phyloP scores from a whole-genome alignment of 2,113 vertebrate genomes.

The Salvelinus alpinus region DNA sequence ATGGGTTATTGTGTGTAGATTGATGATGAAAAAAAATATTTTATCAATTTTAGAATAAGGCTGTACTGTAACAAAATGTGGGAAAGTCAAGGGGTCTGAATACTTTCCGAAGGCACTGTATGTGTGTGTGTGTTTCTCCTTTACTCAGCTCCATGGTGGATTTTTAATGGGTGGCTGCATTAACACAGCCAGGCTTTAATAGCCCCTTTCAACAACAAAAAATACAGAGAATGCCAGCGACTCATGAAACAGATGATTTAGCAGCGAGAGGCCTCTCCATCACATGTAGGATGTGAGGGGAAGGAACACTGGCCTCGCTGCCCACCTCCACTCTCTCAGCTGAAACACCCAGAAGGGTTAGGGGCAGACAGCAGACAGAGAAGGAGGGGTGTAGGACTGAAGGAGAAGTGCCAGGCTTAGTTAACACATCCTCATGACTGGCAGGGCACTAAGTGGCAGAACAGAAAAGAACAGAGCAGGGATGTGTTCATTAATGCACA shows the following conservation, averaged over 20 bases:
- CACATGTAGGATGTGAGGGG: conserved; percentile 47
- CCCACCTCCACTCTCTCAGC: neutral
- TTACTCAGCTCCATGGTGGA: conserved; percentile 44
- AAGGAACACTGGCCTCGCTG: neutral
- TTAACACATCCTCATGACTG: neutral
- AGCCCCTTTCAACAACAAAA: conserved; percentile 45
- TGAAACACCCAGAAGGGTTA: conserved; percentile 32
- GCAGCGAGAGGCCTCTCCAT: conserved; percentile 58
- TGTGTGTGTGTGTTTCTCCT: conserved; percentile 28
- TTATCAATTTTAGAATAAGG: too few relatives aligned
- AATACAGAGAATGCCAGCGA: conserved; percentile 36
- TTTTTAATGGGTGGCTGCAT: conserved; percentile 62
- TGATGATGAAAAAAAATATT: too few relatives aligned
- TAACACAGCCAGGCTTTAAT: conserved; percentile 57
- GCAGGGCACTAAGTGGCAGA: too few relatives aligned
- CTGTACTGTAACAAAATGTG: too few relatives aligned
- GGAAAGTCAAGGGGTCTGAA: too few relatives aligned
- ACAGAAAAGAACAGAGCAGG: too few relatives aligned
- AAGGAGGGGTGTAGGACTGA: too few relatives aligned
- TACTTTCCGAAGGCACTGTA: too few relatives aligned
- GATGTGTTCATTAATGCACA: too few relatives aligned
- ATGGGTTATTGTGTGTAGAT: too few relatives aligned
- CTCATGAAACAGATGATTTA: conserved; percentile 67
- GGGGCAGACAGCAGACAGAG: conserved; percentile 20
- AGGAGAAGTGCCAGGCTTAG: too few relatives aligned